Conservation (phyloP, 2,113 vertebrate genomes). For the Laticauda laticaudata region DNA sequence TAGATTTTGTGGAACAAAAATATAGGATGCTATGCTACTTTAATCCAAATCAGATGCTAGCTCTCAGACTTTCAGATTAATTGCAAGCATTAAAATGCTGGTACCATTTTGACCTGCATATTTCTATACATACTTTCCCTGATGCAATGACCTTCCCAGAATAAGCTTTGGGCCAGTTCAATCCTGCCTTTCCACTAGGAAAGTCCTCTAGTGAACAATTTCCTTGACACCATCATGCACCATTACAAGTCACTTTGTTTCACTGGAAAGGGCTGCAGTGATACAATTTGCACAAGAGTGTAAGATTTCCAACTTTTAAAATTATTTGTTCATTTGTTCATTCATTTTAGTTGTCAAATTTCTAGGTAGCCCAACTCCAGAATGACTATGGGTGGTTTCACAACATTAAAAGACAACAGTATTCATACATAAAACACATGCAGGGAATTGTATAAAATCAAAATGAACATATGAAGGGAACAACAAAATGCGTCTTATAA, state of each 20-base stretch:
- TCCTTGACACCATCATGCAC: neutral
- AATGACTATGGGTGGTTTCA: neutral
- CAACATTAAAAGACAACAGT: neutral
- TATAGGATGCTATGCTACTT: neutral
- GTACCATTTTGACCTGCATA: neutral
- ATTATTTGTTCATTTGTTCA: neutral
- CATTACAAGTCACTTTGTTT: slow-evolving; percentile 14
- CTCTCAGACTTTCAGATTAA: neutral
- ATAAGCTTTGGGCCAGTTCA: neutral
- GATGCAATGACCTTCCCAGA: neutral
- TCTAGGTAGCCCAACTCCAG: neutral
- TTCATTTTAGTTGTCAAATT: neutral
- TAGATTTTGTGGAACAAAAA: neutral
- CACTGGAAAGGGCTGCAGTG: neutral
- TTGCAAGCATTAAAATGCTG: neutral
- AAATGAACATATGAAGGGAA: neutral
- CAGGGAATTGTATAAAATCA: neutral
- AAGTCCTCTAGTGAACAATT: neutral
- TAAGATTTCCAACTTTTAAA: neutral
- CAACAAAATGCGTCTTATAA: neutral
- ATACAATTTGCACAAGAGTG: neutral
- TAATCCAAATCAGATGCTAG: neutral
- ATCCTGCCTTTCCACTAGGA: neutral
- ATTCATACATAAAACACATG: neutral
- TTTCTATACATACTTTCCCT: too few relatives aligned